phyloP scores from a whole-genome alignment of 2,797 vertebrate species.

The Orestias chungarensis region DNA sequence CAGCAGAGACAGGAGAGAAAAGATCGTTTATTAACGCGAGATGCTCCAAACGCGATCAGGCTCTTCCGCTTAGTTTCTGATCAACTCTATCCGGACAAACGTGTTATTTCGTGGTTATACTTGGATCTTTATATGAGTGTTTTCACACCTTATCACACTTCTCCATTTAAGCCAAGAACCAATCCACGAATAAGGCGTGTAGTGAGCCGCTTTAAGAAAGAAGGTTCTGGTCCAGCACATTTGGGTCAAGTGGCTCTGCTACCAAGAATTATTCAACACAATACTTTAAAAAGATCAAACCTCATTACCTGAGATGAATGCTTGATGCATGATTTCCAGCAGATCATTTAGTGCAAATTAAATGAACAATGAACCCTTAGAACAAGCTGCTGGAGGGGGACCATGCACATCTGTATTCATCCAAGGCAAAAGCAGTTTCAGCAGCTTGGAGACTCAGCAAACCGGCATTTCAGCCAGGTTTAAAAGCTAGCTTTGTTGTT shows the following conservation, averaged over 20 bases:
- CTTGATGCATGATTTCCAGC: no score
- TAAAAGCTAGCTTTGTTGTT: not conserved
- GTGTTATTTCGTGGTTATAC: no score
- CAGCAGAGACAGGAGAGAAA: not conserved
- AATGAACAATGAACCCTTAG: no score
- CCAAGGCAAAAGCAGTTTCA: not conserved
- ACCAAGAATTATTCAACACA: not conserved
- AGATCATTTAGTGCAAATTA: no score
- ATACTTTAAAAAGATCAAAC: not conserved
- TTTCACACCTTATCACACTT: no score
- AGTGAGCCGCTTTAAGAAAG: not conserved
- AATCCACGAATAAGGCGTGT: not conserved
- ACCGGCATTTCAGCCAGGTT: not conserved
- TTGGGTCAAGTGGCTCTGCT: not conserved
- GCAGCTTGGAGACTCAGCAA: not conserved
- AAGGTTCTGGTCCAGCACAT: not conserved
- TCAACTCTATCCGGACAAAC: no score
- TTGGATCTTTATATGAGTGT: no score
- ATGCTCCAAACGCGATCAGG: not conserved
- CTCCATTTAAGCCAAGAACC: not conserved
- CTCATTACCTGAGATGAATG: no score
- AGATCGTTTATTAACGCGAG: constrained; percentile 19
- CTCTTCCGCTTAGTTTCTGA: no score
- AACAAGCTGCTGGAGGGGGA: no score
- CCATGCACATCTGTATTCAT: not conserved